Base-by-base conservation (phyloP, 2,113 vertebrate species). In the Varanus salvator region DNA sequence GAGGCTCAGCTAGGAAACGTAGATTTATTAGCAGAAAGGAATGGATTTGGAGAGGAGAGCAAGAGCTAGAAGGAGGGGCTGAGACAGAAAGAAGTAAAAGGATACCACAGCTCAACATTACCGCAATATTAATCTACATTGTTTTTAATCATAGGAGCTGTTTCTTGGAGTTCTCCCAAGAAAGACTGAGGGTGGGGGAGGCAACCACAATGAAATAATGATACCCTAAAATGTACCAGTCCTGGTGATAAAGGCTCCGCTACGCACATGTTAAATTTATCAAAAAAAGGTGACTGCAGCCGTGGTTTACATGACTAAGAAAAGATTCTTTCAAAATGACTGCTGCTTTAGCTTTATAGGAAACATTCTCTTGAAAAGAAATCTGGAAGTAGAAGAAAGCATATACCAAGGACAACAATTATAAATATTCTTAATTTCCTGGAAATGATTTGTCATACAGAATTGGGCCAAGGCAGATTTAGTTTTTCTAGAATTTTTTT, bases 391-490 rank as follows among this genome's bases (percentile, higher is more conserved):
- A 93, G 90, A 96, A 96, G 91, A 90, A 94, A 94, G 91, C 93
- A 94, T 64, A 81, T 93, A 94, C 89, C 90, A 96, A 94, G 94
- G 88, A 97, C 96, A 96, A 95, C 92, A 96, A 95, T 97, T 96
- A 94, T 93, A 95, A 96, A 95, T 96, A 95, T 96, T 95, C 91
- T 91, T 97, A 97, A 97, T 96, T 96, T 93, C 90, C 93, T 96
- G 97, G 95, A 97, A 97, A 97, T 96, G 95, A 96, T 96, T 96
- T 96, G 94, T 96, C 95, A 96, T 92, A 86, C 82, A 93, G 91
- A 96, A 96, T 87, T 94, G 91, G 90, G 90, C 89, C 78, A 48
- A 89, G 69, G 93, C 90, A 86, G 80, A 38, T 87, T 96, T 95
- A 86, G 86, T 91, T 78, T 74, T 9, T 75, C 6, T 75, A 8